These are phyloP conservation scores for Serripes groenlandicus DNA, from an alignment of 2,888 invertebrate genomes.

Conservation along the genomic window DNA sequence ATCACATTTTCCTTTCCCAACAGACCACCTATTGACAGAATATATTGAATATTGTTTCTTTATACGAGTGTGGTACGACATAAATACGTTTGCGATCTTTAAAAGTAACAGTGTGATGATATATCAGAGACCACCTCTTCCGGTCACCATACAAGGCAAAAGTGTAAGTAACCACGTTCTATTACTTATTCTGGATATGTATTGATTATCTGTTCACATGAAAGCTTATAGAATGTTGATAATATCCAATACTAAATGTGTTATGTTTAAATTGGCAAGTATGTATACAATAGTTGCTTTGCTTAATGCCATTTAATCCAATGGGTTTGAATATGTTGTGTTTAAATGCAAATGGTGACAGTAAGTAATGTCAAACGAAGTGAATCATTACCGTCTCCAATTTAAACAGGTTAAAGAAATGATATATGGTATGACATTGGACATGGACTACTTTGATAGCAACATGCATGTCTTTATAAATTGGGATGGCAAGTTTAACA, in stretches of 20 bases:
- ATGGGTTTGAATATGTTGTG: too few relatives aligned
- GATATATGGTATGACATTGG: conserved; percentile 6
- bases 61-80: conserved; percentile 64
- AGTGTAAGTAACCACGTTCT: conserved; percentile 18
- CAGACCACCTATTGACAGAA: conserved; percentile 43
- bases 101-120: conserved; percentile 65
- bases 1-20: neutral
- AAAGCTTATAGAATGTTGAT: too few relatives aligned
- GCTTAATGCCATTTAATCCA: too few relatives aligned
- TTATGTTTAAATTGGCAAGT: too few relatives aligned
- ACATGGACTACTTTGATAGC: conserved; percentile 38
- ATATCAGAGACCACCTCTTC: conserved; percentile 51
- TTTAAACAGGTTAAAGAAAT: conserved; percentile 51
- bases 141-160: conserved; percentile 55
- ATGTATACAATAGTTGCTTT: too few relatives aligned
- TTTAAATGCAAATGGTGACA: too few relatives aligned
- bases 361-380: too few relatives aligned
- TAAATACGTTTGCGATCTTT: conserved; percentile 58
- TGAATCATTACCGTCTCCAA: too few relatives aligned
- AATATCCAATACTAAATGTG: too few relatives aligned
- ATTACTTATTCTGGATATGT: too few relatives aligned
- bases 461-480: conserved; percentile 20
- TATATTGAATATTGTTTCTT: conserved; percentile 58
- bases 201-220: too few relatives aligned
- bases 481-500: conserved; percentile 51